phyloP scores from a whole-genome alignment of 2,113 vertebrate species.

The Protomyctophum bolini region DNA sequence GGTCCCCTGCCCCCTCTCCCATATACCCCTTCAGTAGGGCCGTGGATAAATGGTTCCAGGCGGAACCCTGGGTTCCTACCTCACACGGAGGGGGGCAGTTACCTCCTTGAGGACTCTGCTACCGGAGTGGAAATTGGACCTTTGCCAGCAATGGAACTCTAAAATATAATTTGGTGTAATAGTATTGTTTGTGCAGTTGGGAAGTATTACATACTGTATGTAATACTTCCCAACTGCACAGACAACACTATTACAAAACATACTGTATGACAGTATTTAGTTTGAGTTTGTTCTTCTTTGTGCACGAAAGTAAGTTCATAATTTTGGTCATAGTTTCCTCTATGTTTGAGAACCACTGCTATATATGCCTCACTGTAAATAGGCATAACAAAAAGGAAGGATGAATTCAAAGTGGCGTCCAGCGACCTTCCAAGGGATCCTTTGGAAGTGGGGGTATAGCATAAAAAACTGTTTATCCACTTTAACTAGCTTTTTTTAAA shows the following conservation, averaged over 20 bases:
- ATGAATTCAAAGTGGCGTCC: too few species aligned
- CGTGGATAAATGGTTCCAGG: constrained; percentile 59
- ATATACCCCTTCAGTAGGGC: background rate
- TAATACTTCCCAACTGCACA: too few species aligned
- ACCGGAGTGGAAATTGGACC: constrained; percentile 24
- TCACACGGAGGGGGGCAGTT: background rate
- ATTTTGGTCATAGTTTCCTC: background rate
- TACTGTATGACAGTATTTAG: too few species aligned
- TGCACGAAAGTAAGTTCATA: background rate
- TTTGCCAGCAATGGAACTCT: constrained; percentile 4
- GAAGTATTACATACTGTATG: background rate
- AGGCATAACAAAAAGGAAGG: too few species aligned
- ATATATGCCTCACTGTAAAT: too few species aligned
- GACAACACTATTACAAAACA: too few species aligned
- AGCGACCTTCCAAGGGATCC: too few species aligned
- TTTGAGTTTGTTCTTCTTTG: too few species aligned
- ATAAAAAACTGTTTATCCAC: too few species aligned
- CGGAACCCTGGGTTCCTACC: constrained; percentile 29
- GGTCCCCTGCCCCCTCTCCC: background rate
- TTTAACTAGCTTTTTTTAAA: too few species aligned
- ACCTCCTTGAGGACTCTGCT: background rate
- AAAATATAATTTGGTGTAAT: constrained; percentile 4
- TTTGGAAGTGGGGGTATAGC: too few species aligned
- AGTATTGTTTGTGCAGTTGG: background rate
- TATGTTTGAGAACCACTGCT: background rate